Evolutionary conservation across 2,888 invertebrate genomes (phyloP).

Genomic region (Drosophila percnosoma): DNA sequence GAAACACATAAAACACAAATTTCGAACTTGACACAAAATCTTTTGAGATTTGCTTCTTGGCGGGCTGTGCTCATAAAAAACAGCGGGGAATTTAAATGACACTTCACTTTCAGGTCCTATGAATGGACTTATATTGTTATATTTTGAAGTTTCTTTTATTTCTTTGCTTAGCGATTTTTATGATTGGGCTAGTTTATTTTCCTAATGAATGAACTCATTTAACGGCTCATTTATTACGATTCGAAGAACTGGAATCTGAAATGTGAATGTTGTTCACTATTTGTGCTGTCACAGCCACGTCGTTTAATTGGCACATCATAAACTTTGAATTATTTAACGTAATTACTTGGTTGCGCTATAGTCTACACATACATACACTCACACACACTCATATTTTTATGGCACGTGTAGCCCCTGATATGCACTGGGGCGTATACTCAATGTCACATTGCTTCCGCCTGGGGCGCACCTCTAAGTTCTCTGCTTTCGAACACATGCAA

Average conservation of each 20-base stretch:
- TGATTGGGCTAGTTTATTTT: constrained; percentile 5
- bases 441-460: constrained; percentile 51
- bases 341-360: constrained; percentile 59
- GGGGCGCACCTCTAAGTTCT: constrained; percentile 42
- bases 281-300: constrained; percentile 35
- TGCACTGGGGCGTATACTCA: constrained; percentile 53
- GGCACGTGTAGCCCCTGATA: constrained; percentile 58
- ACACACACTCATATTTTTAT: constrained; percentile 1
- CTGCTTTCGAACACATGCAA: constrained; percentile 8
- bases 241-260: constrained; percentile 4
- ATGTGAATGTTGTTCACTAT: constrained; percentile 11
- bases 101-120: constrained; percentile 22
- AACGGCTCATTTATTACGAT: constrained; percentile 31
- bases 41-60: constrained; percentile 5
- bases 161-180: constrained; percentile 7
- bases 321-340: constrained; percentile 55
- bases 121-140: constrained; percentile 22
- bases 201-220: constrained; percentile 41
- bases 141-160: neutral
- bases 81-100: neutral
- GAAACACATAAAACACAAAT: constrained; percentile 41
- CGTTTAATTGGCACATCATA: constrained; percentile 70
- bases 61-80: neutral
- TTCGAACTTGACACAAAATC: constrained; percentile 41
- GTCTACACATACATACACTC: constrained; percentile 2